A percentile compares a stretch with the other conserved stretches of the same genome.
These are phyloP conservation scores for Dryoscopus gambensis DNA, from an alignment of 2,113 vertebrate genomes.

Conservation along the genomic window DNA sequence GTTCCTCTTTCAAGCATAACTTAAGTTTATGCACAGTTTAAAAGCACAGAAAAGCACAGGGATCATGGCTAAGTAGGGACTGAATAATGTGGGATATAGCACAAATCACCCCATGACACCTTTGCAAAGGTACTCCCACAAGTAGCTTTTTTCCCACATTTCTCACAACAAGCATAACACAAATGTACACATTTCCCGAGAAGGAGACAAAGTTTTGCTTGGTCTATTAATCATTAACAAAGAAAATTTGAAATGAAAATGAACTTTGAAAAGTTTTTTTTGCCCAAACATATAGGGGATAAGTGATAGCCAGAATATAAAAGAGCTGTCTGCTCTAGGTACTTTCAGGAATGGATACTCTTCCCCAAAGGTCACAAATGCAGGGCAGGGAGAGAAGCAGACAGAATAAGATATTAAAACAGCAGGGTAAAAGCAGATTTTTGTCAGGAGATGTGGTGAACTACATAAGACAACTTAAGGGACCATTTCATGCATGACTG, in stretches of 20 bases:
- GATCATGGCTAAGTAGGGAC: no score
- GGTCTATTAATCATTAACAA: neutral
- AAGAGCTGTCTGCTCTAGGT: neutral
- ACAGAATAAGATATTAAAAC: neutral
- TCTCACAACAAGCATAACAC: neutral
- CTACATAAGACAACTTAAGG: neutral
- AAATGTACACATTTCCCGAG: rapidly evolving
- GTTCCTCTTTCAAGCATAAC: no score
- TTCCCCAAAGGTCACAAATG: neutral
- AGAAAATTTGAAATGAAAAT: neutral
- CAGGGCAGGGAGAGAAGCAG: neutral
- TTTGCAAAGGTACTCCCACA: neutral
- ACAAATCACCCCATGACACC: no score
- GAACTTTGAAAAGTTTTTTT: no score
- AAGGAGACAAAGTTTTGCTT: neutral
- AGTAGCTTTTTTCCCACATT: neutral
- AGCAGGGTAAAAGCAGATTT: neutral
- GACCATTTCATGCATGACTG: neutral
- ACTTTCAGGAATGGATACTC: neutral
- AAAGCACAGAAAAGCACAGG: no score
- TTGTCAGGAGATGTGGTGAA: neutral
- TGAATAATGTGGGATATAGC: no score
- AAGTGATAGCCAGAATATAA: neutral
- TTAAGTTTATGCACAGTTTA: no score
- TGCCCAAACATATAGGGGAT: neutral